Conservation (phyloP, 2,797 vertebrate species). For the Crocodylus rhombifer region DNA sequence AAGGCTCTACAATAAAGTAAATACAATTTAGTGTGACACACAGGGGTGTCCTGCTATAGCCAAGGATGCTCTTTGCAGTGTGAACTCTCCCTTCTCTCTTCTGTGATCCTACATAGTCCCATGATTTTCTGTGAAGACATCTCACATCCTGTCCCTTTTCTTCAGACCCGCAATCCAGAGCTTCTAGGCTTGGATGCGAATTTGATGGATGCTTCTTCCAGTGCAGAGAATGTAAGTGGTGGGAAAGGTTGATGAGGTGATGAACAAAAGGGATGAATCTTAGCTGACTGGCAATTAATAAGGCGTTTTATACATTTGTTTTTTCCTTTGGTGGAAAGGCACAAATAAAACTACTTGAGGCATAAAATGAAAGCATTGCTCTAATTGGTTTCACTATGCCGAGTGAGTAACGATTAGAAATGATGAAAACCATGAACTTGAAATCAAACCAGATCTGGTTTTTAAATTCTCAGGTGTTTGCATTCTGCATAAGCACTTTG, state of each 20-base stretch:
- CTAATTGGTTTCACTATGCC: neutral
- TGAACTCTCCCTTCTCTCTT: neutral
- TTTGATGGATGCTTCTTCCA: constrained; percentile 52
- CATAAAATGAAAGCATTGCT: neutral
- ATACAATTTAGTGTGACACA: neutral
- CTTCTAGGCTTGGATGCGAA: constrained; percentile 66
- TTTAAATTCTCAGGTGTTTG: neutral
- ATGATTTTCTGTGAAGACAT: neutral
- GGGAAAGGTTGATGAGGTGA: accelerated
- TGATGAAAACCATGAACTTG: neutral
- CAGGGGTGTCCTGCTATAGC: neutral
- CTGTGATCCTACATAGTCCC: neutral
- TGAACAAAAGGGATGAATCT: neutral
- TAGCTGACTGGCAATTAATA: neutral
- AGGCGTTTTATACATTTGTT: too few species aligned
- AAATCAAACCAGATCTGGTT: neutral
- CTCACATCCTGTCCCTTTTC: constrained; percentile 16
- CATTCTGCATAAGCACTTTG: too few species aligned
- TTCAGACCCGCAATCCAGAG: constrained; percentile 71
- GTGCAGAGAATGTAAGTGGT: constrained; percentile 64
- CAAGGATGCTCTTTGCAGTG: neutral
- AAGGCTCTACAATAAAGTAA: neutral
- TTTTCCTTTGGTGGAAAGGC: too few species aligned
- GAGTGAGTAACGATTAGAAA: neutral
- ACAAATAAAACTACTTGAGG: neutral